Evolutionary conservation across 2,797 vertebrate genomes (phyloP).

Genomic region (Danio aesculapii): DNA sequence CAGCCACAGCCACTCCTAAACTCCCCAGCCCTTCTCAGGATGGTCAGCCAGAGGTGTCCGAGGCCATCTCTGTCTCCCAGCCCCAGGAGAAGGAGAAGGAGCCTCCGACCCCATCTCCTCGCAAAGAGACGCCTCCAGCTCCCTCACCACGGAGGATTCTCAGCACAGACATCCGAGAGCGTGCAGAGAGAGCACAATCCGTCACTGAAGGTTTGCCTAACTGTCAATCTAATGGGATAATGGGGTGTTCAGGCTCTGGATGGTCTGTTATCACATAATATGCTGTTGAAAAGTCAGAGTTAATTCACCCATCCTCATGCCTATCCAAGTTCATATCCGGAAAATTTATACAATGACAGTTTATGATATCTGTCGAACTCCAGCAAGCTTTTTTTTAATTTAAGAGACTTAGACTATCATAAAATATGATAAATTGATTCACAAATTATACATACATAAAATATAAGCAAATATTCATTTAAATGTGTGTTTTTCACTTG

Average conservation of each 20-base stretch:
- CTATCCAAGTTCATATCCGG: too few relatives aligned
- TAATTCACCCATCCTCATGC: background rate
- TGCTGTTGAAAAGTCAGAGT: background rate
- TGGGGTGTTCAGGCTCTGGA: background rate
- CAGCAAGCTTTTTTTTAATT: background rate
- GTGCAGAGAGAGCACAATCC: conserved; percentile 76
- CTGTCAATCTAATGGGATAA: conserved; percentile 25
- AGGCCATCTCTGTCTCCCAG: conserved; percentile 21
- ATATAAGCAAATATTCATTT: background rate
- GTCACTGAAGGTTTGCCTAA: conserved; percentile 75
- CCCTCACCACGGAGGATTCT: conserved; percentile 69
- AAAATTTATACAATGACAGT: background rate
- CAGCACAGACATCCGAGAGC: conserved; percentile 63
- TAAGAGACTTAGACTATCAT: background rate
- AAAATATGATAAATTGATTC: too few relatives aligned
- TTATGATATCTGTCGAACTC: background rate
- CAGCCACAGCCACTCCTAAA: conserved; percentile 46
- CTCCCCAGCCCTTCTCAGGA: conserved; percentile 57
- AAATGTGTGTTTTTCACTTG: background rate
- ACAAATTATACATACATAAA: too few relatives aligned
- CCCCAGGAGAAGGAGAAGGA: conserved; percentile 37
- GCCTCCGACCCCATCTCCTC: conserved; percentile 59
- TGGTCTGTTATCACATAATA: conserved; percentile 1
- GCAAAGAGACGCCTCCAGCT: conserved; percentile 66
- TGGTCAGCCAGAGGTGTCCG: conserved; percentile 21